Percentiles rank a stretch among this genome's conserved stretches.
These are phyloP conservation scores for Oscheius sp. DNA, from an alignment of 2,888 invertebrate species.

Conservation along the genomic window DNA sequence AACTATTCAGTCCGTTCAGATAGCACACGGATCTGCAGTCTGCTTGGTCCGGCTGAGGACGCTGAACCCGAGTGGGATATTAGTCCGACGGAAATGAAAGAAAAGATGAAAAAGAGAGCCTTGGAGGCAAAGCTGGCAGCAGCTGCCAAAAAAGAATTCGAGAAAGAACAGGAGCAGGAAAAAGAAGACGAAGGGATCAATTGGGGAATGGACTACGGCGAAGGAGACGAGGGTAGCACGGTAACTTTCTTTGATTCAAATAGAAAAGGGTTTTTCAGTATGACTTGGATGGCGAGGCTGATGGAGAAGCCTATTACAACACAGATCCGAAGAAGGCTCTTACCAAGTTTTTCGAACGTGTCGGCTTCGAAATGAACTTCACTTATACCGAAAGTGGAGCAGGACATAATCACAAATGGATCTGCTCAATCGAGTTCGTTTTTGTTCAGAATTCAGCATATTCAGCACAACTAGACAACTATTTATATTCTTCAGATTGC, in stretches of 20 bases:
- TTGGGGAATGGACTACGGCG: constrained; percentile 86
- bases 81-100: constrained; percentile 76
- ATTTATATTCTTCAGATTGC: constrained; percentile 44
- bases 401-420: constrained; percentile 83
- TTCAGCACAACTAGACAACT: neutral
- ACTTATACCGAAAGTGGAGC: constrained; percentile 87
- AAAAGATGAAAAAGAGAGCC: constrained; percentile 62
- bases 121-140: constrained; percentile 57
- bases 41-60: constrained; percentile 86
- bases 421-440: constrained; percentile 81
- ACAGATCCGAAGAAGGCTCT: constrained; percentile 95
- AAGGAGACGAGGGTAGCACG: constrained; percentile 28
- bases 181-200: constrained; percentile 80
- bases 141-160: constrained; percentile 47
- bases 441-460: neutral
- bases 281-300: constrained; percentile 62
- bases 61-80: constrained; percentile 87
- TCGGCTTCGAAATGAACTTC: constrained; percentile 82
- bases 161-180: constrained; percentile 73
- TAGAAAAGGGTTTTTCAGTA: constrained; percentile 9
- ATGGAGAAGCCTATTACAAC: constrained; percentile 87
- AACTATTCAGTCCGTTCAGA: constrained; percentile 34
- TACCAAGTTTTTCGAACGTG: constrained; percentile 92
- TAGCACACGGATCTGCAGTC: constrained; percentile 55
- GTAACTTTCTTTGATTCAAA: constrained; percentile 9